Base-by-base conservation (phyloP, 1,140 invertebrate genomes). In the Nasonia vitripennis region DNA sequence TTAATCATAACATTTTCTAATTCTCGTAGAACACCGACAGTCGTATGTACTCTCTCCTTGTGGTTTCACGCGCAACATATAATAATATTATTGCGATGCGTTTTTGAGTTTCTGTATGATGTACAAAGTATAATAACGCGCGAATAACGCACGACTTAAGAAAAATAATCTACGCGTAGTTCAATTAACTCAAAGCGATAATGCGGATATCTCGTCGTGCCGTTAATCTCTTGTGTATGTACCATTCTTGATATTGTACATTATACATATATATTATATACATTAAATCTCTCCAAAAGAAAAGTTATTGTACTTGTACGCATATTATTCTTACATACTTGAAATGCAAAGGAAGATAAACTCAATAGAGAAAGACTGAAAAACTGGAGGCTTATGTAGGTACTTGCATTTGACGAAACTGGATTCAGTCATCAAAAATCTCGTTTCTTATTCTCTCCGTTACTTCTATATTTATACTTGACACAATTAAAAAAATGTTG, bases 1-100 rank as follows among this genome's bases (percentile, higher is more conserved):
- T 71, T 34, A 34, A 71, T 34, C 11, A 12, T 27, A 78, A 62
- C 11, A 34, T 78, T 41, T 77, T 67, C 11, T 78, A 82, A 51
- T 83, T 88, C 77, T 77, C 45, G 37, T 62, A 86, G 62, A 87
- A 37, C 75, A 55, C 80, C 48, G 78, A 78, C 80, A 87, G 80
- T 87, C 81, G 74, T 88, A 88, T 82, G 51, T 89, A 87, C 86
- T 89, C 86, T 87, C 87, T 87, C 87, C 85, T 83, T 89, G 87
- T 87, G 80, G 14, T 84, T 68, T 79, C 31, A 27, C 68, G 48
- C 34, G 31, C 34, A 78, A 48, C 62, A 70, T 37, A 37, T 37
- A 37, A 37, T 55, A 79, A 84, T 84, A 68, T 74, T 75, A 84
- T 82, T 67, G 37, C 71, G 23, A 70, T 78, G 70, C 71, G 31